Evolutionary conservation across 2,888 invertebrate species (phyloP).

Genomic region (Cryptophagus acutangulus): DNA sequence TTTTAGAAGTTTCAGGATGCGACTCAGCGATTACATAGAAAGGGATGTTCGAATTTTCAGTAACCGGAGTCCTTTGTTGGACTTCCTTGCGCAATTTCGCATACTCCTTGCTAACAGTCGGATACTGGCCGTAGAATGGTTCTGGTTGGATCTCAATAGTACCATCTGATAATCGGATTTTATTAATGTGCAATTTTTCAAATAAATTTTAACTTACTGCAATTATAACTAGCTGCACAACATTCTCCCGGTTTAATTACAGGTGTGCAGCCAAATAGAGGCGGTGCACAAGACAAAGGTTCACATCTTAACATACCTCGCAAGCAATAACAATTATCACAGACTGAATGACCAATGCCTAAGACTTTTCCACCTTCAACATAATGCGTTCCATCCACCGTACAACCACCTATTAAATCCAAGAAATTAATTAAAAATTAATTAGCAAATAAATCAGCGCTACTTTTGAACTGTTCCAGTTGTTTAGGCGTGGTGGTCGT

Average conservation of each 20-base stretch:
- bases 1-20: slow-evolving; percentile 26
- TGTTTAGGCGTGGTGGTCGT: slow-evolving; percentile 28
- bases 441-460: slow-evolving; percentile 1
- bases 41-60: slow-evolving; percentile 22
- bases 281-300: slow-evolving; percentile 69
- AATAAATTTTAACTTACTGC: slow-evolving; percentile 55
- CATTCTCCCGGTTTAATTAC: slow-evolving; percentile 72
- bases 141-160: slow-evolving; percentile 52
- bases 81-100: slow-evolving; percentile 52
- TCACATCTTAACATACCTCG: slow-evolving; percentile 69
- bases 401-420: slow-evolving; percentile 54
- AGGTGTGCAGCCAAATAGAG: slow-evolving; percentile 70
- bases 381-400: slow-evolving; percentile 56
- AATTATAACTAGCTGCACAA: slow-evolving; percentile 79
- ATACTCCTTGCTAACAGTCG: slow-evolving; percentile 52
- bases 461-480: slow-evolving; percentile 7
- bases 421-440: slow-evolving; percentile 3
- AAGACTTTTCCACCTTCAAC: slow-evolving; percentile 69
- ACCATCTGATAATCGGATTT: slow-evolving; percentile 45
- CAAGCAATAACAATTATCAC: slow-evolving; percentile 78
- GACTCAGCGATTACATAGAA: slow-evolving; percentile 39
- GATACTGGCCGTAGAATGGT: slow-evolving; percentile 51
- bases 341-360: slow-evolving; percentile 55
- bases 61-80: slow-evolving; percentile 19
- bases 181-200: neutral